Base-by-base conservation (phyloP, 1,140 invertebrate genomes). In the Antheraea pernyi region DNA sequence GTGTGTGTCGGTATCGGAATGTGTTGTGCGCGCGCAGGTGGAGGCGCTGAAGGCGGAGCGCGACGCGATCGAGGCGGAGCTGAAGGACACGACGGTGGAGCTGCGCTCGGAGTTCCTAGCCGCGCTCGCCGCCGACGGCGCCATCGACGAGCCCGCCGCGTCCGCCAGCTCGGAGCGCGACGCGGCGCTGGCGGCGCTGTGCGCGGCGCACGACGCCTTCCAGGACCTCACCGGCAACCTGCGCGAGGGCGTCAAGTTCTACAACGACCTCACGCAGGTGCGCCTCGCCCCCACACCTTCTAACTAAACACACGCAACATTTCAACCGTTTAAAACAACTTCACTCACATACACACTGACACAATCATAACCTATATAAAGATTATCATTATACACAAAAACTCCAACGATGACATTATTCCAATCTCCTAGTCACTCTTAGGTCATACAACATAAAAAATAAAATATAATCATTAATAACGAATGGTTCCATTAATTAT, bases 231-330 rank as follows among this genome's bases (percentile, higher is more conserved):
- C 96, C 69, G 95, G 94, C 91, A 99, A 99, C 93, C 92, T 99
- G 63, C 94, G 96, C 77, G 99, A 99, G 94, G 99, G 99, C 67
- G 96, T 96, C 8, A 99, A 99, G 93, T 99, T 99, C 93, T 99
- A 99, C 92, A 99, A 99, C 91, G 98, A 99, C 92, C 93, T 99
- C 70, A 99, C 98, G 2, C 98, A 82, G 37, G 99, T 95, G 13
- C 96, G 94, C 63, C 99, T 93, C 22, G 6, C 58, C 6, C 58
- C n/a, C n/a, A n/a, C n/a, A n/a, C n/a, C n/a, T n/a, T n/a, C n/a
- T n/a, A n/a, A n/a, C n/a, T n/a, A n/a, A n/a, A n/a, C n/a, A n/a
- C n/a, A n/a, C n/a, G n/a, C n/a, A n/a, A n/a, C n/a, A n/a, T n/a
- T n/a, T n/a, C n/a, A n/a, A n/a, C n/a, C n/a, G n/a, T n/a, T n/a